Evolutionary conservation across 1,140 invertebrate genomes (phyloP).

Genomic region (Argopecten irradians): DNA sequence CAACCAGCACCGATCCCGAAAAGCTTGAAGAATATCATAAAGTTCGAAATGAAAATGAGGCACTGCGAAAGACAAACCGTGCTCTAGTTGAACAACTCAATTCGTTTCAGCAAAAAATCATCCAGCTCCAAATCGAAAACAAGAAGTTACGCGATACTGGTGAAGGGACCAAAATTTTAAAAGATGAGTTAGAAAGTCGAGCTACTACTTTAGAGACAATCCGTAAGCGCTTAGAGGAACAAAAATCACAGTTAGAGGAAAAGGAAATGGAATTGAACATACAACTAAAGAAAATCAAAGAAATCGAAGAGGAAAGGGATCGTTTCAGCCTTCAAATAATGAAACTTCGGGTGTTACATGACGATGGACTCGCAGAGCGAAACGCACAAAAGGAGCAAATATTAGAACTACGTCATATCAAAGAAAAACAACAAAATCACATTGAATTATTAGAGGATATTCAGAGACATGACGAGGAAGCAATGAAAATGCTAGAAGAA

Average conservation of each 20-base stretch:
- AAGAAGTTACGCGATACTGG: conserved; percentile 47
- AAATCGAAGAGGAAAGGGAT: conserved; percentile 51
- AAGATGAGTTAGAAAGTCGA: conserved; percentile 38
- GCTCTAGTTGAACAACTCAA: conserved; percentile 49
- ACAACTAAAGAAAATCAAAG: conserved; percentile 44
- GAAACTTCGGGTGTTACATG: conserved; percentile 45
- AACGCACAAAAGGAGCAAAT: conserved; percentile 46
- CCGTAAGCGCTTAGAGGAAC: conserved; percentile 39
- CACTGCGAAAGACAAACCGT: conserved; percentile 44
- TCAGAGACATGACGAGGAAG: conserved; percentile 42
- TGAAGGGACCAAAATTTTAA: conserved; percentile 26
- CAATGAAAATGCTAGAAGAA: conserved; percentile 42
- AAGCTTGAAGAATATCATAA: conserved; percentile 38
- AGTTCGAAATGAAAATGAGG: conserved; percentile 49
- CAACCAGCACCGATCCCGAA: neutral
- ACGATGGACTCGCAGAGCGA: conserved; percentile 46
- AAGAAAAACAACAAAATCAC: conserved; percentile 41
- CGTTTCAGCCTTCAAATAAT: conserved; percentile 45
- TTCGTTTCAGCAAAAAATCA: conserved; percentile 50
- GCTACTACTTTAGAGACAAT: conserved; percentile 36
- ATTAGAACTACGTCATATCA: conserved; percentile 39
- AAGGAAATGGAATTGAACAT: conserved; percentile 47
- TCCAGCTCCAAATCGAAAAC: conserved; percentile 51
- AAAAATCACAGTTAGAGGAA: conserved; percentile 38
- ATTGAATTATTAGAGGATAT: conserved; percentile 46